These are phyloP conservation scores for Labeo rohita DNA, from an alignment of 2,113 vertebrate genomes.

Conservation along the genomic window DNA sequence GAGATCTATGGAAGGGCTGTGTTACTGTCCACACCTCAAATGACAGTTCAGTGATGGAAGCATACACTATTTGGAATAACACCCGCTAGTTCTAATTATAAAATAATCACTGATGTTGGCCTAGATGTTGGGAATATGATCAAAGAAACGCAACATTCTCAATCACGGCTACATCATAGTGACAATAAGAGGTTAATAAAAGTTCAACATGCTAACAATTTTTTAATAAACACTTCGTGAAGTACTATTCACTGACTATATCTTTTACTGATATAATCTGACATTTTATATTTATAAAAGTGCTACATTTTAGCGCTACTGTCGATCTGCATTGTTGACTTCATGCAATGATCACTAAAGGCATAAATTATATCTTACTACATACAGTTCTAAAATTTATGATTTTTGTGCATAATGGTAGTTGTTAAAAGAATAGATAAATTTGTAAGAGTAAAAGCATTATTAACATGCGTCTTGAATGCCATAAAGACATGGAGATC, in stretches of 20 bases:
- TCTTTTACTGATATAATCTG: not conserved
- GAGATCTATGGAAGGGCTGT: not conserved
- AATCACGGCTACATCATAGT: not conserved
- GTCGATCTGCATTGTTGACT: conserved; percentile 18
- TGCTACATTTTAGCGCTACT: conserved; percentile 42
- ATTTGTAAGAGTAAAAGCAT: not conserved
- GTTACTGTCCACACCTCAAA: not conserved
- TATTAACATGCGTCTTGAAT: not conserved
- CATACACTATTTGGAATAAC: not conserved
- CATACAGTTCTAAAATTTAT: not conserved
- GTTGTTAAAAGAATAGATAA: not conserved
- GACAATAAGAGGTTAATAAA: not conserved
- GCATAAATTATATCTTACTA: not conserved
- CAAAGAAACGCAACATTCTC: not conserved
- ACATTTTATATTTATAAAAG: not conserved
- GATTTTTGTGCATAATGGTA: conserved; percentile 20
- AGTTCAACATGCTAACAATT: not conserved
- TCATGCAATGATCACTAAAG: not conserved
- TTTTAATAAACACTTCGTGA: conserved; percentile 5
- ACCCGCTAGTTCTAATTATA: not conserved
- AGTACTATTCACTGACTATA: not conserved
- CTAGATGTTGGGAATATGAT: not conserved
- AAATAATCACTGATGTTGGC: not conserved
- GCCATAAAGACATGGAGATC: not conserved
- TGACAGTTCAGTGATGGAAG: not conserved